Percentiles rank a stretch among this genome's conserved stretches.
Evolutionary conservation across 2,113 vertebrate species (phyloP).

Genomic region (Lucifuga dentata): DNA sequence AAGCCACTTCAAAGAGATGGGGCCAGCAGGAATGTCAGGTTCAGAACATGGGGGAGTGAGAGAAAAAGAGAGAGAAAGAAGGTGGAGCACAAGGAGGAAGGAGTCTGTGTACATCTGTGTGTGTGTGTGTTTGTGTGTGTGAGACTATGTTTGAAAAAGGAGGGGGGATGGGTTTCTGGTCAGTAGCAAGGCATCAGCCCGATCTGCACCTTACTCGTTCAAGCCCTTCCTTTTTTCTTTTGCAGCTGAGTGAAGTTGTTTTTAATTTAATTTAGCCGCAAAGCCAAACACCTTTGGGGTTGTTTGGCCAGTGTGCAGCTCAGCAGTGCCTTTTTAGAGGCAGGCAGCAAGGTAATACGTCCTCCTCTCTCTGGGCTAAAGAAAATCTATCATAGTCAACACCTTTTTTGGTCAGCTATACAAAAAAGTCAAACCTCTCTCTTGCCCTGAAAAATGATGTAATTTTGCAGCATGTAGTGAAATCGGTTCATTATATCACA

Average conservation of each 20-base stretch:
- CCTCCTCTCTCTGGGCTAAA: slow-evolving; percentile 36
- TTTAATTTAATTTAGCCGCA: slow-evolving; percentile 78
- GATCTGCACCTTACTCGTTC: slow-evolving; percentile 66
- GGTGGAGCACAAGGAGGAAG: slow-evolving; percentile 45
- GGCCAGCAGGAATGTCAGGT: slow-evolving; percentile 90
- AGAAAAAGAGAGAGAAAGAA: slow-evolving; percentile 39
- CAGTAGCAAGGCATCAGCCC: slow-evolving; percentile 62
- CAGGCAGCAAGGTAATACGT: slow-evolving; percentile 17
- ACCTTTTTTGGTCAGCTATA: slow-evolving; percentile 27
- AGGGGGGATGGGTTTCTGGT: slow-evolving; percentile 47
- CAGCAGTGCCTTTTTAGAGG: slow-evolving; percentile 38
- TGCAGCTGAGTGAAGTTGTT: slow-evolving; percentile 64
- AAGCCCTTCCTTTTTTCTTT: slow-evolving; percentile 80
- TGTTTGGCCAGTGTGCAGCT: slow-evolving; percentile 54
- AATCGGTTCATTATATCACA: slow-evolving; percentile 19
- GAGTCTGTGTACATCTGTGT: slow-evolving; percentile 66
- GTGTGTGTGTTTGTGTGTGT: slow-evolving; percentile 49
- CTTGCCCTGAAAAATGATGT: slow-evolving; percentile 14
- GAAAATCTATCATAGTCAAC: slow-evolving; percentile 35
- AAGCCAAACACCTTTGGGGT: slow-evolving; percentile 56
- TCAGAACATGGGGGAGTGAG: slow-evolving; percentile 77
- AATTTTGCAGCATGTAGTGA: slow-evolving; percentile 3
- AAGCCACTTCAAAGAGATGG: slow-evolving; percentile 87
- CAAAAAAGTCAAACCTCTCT: slow-evolving; percentile 37
- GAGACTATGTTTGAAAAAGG: slow-evolving; percentile 31